Base-by-base conservation (phyloP, 2,797 vertebrate genomes). In the Cossypha heuglini region DNA sequence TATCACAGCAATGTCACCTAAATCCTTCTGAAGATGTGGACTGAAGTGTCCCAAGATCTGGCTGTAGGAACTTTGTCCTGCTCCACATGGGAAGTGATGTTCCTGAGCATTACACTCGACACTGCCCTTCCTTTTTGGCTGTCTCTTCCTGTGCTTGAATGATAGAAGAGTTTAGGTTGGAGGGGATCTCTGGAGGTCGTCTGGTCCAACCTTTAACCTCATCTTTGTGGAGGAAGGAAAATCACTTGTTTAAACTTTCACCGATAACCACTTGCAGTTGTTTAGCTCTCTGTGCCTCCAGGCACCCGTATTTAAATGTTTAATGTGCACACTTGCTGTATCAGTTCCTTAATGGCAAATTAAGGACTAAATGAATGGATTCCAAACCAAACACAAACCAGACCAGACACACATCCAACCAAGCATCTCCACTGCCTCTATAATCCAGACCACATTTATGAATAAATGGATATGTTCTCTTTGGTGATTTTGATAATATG, bases 281-380 rank as follows among this genome's bases (percentile, higher is more conserved):
- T 93, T 94, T 78, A 52, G 54, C 58, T 90, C 29, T 31, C 9
- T 52, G 17, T 90, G 93, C 76, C 93, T 86, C 71, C 90, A 69
- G 89, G 91, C 91, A 73, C 64, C 85, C 15, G 6, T 75, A 78
- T 96, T 91, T 96, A 77, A 94, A 84, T 93, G 87, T 64, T 96
- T 91, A 88, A 91, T 86, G 89, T 76, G 73, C 87, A 76, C 91
- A 90, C 89, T 94, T 94, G 96, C 82, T 87, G 72, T 96, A 94
- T 93, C 88, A 75, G 92, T 95, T 96, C 89, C 81, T 94, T 94
- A 96, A 94, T 91, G 91, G 94, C 93, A 96, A 94, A 91, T 97
- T 94, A 96, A 92, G 91, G 87, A 62, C 91, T 64, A 91, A 91
- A 78, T 72, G 90, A 94, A 91, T 69, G 76, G 82, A 95, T 95